Evolutionary conservation across 2,113 vertebrate species (phyloP), one percentile per base, ranked within the genome.

Genomic region (Motacilla tschutschensis): DNA sequence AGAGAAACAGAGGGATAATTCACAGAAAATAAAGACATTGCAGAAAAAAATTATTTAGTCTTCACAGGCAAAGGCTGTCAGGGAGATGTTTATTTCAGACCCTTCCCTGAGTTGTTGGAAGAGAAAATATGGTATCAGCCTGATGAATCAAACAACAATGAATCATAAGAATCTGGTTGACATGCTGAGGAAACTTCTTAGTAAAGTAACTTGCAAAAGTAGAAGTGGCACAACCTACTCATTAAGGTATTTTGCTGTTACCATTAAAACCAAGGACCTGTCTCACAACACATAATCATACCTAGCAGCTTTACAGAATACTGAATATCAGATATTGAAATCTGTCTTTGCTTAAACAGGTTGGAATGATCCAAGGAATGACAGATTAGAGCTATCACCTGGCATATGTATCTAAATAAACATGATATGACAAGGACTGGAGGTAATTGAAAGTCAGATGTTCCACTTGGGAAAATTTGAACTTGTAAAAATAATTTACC

Each of bases 401-500:
- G 25, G 41, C 31, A 47, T 24, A 14, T 2, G 1, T 54, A 46
- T 28, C 4, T 3, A 65, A 54, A 80, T 35, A 29, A 80, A 60
- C 10, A 83, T 21, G 9, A n/a, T 72, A 50, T 35, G 17, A 24
- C 40, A 80, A 33, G 20, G 14, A 67, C 25, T 60, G 16, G 7
- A 74, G 26, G 36, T 40, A 77, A 74, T 6, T 71, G 17, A 50
- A 86, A 70, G 29, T 50, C 54, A 58, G n/a, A 65, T 57, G 21
- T 51, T 14, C 8, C 51, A 31, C 5, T 65, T 0, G 0, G 17
- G 28, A 79, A 87, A 24, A 3, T 51, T 3, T 47, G n/a, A 86
- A 62, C 14, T 41, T 80, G 24, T 60, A 53, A 72, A 83, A 88
- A 78, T 48, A 53, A 15, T 55, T 71, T 35, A 60, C 18, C 14